Conservation (phyloP, 2,797 vertebrate genomes). For the Siniperca scherzeri region DNA sequence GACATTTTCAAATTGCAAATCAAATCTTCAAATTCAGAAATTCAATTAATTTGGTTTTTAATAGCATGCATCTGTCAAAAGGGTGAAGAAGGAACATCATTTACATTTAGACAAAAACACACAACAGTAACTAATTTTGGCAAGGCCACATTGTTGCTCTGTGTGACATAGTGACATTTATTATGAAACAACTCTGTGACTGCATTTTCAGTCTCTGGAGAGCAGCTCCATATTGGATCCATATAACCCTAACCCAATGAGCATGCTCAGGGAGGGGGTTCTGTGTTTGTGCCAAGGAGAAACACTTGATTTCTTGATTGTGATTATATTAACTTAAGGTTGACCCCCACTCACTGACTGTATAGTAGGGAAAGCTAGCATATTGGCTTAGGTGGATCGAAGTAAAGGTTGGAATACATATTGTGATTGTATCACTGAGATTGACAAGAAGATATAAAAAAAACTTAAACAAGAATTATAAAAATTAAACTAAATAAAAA, state of each 20-base stretch:
- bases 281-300: not conserved
- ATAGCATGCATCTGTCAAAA: not conserved
- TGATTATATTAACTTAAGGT: not conserved
- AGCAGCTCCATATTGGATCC: not conserved
- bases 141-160: not conserved
- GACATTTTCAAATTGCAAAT: not conserved
- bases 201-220: not conserved
- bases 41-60: not conserved
- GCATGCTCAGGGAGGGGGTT: not conserved
- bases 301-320: too few relatives aligned
- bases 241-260: not conserved
- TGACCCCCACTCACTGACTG: not conserved
- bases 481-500: not conserved
- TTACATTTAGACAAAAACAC: not conserved
- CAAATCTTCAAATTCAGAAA: not conserved
- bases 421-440: not conserved
- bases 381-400: not conserved
- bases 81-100: not conserved
- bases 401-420: not conserved
- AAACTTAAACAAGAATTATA: not conserved
- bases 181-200: not conserved
- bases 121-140: too few relatives aligned
- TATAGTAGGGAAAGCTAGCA: not conserved
- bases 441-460: not conserved
- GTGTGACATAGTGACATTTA: not conserved